Percentiles rank a stretch among this genome's conserved stretches.
phyloP scores from a whole-genome alignment of 1,140 invertebrate genomes.

The Pantala flavescens region DNA sequence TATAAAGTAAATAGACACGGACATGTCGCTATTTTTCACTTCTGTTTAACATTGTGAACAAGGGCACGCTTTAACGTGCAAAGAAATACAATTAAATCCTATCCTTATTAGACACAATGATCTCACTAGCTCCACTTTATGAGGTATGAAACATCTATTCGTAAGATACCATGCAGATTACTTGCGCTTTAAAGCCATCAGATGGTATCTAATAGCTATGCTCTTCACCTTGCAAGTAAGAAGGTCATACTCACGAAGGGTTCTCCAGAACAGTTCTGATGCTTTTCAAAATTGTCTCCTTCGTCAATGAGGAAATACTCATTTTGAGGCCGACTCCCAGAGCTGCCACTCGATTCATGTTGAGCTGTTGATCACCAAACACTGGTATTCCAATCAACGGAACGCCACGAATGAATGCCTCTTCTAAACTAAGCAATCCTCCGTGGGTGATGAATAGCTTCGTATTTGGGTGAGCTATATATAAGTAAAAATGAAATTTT shows the following conservation, averaged over 20 bases:
- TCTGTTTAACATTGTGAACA: too few species aligned
- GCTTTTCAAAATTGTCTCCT: constrained; percentile 26
- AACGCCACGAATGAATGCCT: constrained; percentile 39
- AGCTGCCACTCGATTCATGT: constrained; percentile 32
- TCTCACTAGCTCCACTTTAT: too few species aligned
- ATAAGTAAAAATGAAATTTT: neutral
- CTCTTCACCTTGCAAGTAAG: too few species aligned
- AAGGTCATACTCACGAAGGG: constrained; percentile 19
- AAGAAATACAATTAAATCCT: too few species aligned
- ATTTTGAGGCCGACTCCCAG: constrained; percentile 31
- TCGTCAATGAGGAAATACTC: constrained; percentile 29
- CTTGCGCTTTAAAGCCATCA: too few species aligned
- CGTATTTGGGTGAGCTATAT: constrained; percentile 29
- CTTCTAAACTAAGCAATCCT: constrained; percentile 39
- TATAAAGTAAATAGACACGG: too few species aligned
- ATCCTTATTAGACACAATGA: too few species aligned
- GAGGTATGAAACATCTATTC: too few species aligned
- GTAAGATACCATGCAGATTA: too few species aligned
- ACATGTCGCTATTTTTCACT: too few species aligned
- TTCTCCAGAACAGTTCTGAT: constrained; percentile 29
- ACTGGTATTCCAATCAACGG: constrained; percentile 47
- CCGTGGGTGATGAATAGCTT: constrained; percentile 46
- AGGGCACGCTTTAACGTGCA: too few species aligned
- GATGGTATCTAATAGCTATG: too few species aligned
- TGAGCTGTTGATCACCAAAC: constrained; percentile 47